Conservation (phyloP, 92 coral and sea anemone genomes). For the Zoanthus sociatus region DNA sequence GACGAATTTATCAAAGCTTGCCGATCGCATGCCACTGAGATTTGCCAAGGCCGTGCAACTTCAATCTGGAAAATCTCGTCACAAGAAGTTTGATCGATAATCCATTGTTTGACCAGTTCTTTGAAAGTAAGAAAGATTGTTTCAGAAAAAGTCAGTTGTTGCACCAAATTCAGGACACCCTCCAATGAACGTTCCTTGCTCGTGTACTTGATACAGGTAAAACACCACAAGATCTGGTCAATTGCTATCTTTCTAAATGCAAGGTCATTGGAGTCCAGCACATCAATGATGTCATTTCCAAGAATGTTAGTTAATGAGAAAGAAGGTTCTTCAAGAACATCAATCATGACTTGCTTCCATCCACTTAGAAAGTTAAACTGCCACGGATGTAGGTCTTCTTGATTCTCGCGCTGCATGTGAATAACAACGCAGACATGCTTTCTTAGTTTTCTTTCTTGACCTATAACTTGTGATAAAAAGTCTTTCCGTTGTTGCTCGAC, state of each 20-base stretch:
- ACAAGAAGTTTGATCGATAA: conserved; percentile 35
- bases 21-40: conserved; percentile 87
- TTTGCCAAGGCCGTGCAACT: conserved; percentile 72
- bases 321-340: conserved; percentile 79
- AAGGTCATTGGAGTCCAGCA: conserved; percentile 68
- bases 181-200: conserved; percentile 63
- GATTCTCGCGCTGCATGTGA: conserved; percentile 81
- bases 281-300: conserved; percentile 54
- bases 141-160: conserved; percentile 61
- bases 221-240: conserved; percentile 92
- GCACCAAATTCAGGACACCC: conserved; percentile 56
- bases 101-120: conserved; percentile 73
- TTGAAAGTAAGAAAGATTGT: conserved; percentile 67
- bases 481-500: conserved; percentile 84
- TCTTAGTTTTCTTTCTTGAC: neutral
- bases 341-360: conserved; percentile 93
- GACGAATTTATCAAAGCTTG: conserved; percentile 85
- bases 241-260: conserved; percentile 75
- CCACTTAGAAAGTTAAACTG: conserved; percentile 96
- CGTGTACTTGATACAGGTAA: conserved; percentile 86
- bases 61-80: neutral
- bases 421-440: conserved; percentile 94
- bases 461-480: conserved; percentile 43
- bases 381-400: conserved; percentile 71
- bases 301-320: conserved; percentile 76